phyloP scores from a whole-genome alignment of 2,888 invertebrate species.

The Acleris literana region DNA sequence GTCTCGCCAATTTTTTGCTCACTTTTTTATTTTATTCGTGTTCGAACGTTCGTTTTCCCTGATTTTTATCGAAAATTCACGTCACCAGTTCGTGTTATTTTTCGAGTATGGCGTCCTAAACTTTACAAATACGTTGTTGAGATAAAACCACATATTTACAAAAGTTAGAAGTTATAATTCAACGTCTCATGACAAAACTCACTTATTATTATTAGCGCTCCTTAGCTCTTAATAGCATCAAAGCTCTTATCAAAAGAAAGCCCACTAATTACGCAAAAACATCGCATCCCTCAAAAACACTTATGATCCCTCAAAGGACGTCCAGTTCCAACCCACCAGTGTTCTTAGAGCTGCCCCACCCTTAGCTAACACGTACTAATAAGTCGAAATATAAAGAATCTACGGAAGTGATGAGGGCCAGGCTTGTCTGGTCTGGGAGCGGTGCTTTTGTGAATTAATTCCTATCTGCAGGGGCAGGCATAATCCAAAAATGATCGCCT shows the following conservation, averaged over 20 bases:
- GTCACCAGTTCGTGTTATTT: background rate
- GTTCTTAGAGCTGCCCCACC: constrained; percentile 44
- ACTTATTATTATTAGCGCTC: constrained; percentile 3
- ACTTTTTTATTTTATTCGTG: constrained; percentile 14
- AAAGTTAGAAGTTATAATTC: background rate
- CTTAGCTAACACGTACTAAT: constrained; percentile 23
- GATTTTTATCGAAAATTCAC: constrained; percentile 11
- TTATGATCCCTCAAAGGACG: constrained; percentile 80
- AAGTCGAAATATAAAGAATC: constrained; percentile 39
- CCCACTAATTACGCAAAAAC: constrained; percentile 79
- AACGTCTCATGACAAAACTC: constrained; percentile 8
- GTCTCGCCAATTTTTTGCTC: constrained; percentile 35
- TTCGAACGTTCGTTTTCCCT: background rate
- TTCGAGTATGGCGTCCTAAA: background rate
- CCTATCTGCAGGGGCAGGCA: constrained; percentile 73
- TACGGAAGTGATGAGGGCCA: constrained; percentile 54
- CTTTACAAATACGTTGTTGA: too few species aligned
- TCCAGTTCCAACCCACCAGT: constrained; percentile 66
- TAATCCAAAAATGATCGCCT: constrained; percentile 81
- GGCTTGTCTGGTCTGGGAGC: constrained; percentile 51
- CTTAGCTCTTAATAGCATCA: constrained; percentile 46
- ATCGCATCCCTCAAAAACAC: constrained; percentile 64
- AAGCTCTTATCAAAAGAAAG: constrained; percentile 33
- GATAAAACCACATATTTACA: too few species aligned
- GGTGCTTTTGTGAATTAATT: constrained; percentile 75